Evolutionary conservation across 2,888 invertebrate genomes (phyloP).

Genomic region (Pimpla rufipes): DNA sequence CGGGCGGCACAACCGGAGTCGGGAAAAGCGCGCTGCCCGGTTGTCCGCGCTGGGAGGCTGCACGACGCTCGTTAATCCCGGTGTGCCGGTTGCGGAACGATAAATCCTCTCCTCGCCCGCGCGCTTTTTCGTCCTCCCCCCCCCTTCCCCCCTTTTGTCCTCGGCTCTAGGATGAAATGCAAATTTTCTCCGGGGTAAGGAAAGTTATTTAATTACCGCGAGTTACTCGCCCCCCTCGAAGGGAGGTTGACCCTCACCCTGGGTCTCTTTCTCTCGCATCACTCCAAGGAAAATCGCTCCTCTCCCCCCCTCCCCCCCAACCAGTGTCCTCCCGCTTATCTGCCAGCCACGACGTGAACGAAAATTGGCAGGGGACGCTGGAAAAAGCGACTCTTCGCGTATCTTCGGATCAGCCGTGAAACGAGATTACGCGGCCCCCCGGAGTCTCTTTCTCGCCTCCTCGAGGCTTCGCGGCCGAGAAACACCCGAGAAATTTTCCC

Average conservation of each 20-base stretch:
- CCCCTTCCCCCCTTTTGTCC: conserved; percentile 13
- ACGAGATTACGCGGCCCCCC: conserved; percentile 55
- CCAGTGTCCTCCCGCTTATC: not conserved
- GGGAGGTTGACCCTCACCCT: conserved; percentile 47
- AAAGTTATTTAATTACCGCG: conserved; percentile 68
- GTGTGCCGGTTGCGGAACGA: conserved; percentile 52
- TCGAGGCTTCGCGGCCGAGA: conserved; percentile 20
- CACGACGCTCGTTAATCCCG: conserved; percentile 42
- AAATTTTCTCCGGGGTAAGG: conserved; percentile 59
- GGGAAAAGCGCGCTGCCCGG: conserved; percentile 9
- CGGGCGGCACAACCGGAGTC: not conserved
- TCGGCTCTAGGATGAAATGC: conserved; percentile 53
- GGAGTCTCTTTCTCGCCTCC: not conserved
- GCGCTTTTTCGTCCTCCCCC: conserved; percentile 1
- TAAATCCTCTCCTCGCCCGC: conserved; percentile 42
- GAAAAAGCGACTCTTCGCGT: conserved; percentile 58
- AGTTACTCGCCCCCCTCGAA: conserved; percentile 48
- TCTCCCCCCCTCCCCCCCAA: conserved; percentile 1
- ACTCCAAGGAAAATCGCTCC: not conserved
- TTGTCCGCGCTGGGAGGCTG: conserved; percentile 30
- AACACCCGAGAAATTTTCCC: conserved; percentile 42
- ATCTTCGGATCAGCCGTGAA: conserved; percentile 66
- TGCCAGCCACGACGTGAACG: conserved; percentile 42
- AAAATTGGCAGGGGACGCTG: conserved; percentile 61
- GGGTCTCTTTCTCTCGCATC: not conserved